Percentiles rank a stretch among this genome's conserved stretches.
Evolutionary conservation across 2,888 invertebrate species (phyloP).

Genomic region (Nomada hirtipes): DNA sequence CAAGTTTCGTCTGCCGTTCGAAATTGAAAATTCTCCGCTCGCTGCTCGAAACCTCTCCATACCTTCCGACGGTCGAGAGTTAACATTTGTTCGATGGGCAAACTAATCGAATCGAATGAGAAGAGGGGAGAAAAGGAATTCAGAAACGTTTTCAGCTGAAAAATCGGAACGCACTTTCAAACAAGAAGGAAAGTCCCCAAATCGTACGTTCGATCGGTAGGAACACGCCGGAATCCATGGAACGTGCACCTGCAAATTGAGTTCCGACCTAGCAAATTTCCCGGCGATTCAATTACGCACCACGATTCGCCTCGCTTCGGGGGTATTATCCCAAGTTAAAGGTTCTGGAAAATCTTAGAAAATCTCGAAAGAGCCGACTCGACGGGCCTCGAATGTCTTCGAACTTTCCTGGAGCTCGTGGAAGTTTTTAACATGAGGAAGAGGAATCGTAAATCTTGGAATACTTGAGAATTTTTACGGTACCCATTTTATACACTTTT

Average conservation of each 20-base stretch:
- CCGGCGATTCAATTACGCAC: slow-evolving; percentile 10
- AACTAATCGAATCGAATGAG: not conserved
- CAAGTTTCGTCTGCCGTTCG: slow-evolving; percentile 59
- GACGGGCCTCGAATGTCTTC: slow-evolving; percentile 1
- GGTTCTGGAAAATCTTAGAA: slow-evolving; percentile 3
- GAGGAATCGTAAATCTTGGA: slow-evolving; percentile 17
- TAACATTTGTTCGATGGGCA: slow-evolving; percentile 31
- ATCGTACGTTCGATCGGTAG: not conserved
- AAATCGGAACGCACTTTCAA: not conserved
- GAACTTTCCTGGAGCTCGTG: not conserved
- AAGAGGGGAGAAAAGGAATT: too few relatives aligned
- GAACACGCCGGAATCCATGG: not conserved
- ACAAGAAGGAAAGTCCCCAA: not conserved
- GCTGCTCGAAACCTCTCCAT: slow-evolving; percentile 43
- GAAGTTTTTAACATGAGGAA: slow-evolving; percentile 1
- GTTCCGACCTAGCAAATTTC: not conserved
- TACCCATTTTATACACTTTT: not conserved
- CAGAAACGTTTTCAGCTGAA: not conserved
- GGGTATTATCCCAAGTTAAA: slow-evolving; percentile 7
- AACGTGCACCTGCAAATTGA: not conserved
- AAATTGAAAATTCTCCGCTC: slow-evolving; percentile 56
- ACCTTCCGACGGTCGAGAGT: slow-evolving; percentile 45
- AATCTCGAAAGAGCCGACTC: slow-evolving; percentile 10
- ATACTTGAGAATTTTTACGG: slow-evolving; percentile 1
- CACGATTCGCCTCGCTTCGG: not conserved